Conservation (phyloP, 2,888 invertebrate genomes). For the Drosophila hamatofila region DNA sequence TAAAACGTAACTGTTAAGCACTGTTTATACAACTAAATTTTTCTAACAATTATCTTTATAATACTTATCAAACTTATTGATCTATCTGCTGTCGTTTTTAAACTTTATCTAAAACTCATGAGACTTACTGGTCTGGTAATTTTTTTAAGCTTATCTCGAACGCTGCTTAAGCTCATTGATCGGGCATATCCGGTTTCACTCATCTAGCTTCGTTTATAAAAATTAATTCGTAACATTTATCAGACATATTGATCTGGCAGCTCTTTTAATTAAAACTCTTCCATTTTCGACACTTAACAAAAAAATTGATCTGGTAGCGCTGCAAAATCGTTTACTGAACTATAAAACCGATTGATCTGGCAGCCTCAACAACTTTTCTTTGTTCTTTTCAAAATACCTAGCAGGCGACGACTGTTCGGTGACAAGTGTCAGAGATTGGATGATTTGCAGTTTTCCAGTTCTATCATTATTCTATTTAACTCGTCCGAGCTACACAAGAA, state of each 20-base stretch:
- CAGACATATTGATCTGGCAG: background rate
- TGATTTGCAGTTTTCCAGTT: background rate
- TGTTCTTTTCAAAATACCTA: background rate
- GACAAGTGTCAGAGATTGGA: slow-evolving; percentile 10
- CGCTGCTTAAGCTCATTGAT: no score
- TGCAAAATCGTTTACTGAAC: background rate
- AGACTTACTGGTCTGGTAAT: no score
- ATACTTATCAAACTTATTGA: no score
- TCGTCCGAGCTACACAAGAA: slow-evolving; percentile 43
- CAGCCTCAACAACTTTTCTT: background rate
- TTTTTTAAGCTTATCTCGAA: no score
- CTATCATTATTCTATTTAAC: slow-evolving; percentile 37
- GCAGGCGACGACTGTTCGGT: slow-evolving; percentile 27
- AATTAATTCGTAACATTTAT: background rate
- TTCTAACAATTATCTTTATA: no score
- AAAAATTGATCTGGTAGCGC: background rate
- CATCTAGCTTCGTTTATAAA: no score
- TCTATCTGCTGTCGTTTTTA: no score
- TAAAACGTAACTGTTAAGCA: no score
- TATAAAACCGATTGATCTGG: background rate
- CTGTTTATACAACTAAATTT: no score
- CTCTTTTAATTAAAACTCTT: background rate
- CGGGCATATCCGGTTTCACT: no score
- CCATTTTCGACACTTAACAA: background rate
- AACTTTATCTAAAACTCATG: no score